Conservation (phyloP, 2,113 vertebrate species). For the Patagioenas fasciata region DNA sequence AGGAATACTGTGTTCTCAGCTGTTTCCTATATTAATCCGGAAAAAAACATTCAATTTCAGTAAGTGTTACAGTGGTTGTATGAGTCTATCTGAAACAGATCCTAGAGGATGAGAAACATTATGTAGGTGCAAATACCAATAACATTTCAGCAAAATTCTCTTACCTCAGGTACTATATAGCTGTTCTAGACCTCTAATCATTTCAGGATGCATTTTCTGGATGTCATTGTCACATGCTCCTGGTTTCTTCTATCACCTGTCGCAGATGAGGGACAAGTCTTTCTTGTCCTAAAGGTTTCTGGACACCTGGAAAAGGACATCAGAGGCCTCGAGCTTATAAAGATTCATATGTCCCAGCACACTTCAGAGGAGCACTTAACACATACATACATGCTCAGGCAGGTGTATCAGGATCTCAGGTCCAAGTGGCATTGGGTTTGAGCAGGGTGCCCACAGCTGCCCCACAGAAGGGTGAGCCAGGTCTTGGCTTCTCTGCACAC, state of each 20-base stretch:
- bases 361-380: not conserved
- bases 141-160: not conserved
- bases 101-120: not conserved
- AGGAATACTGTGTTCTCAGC: not conserved
- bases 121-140: not conserved
- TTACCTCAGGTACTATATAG: not conserved
- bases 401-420: not conserved
- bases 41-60: not conserved
- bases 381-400: not conserved
- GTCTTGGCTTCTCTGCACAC: accelerated
- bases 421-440: not conserved
- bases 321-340: not conserved
- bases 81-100: not conserved
- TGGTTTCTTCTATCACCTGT: not conserved
- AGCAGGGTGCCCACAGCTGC: not conserved
- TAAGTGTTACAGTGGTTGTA: not conserved
- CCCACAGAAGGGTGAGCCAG: accelerated
- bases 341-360: not conserved
- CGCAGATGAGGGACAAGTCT: not conserved
- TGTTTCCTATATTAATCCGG: not conserved
- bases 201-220: not conserved
- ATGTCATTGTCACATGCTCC: not conserved
- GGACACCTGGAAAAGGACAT: not conserved
- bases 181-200: not conserved
- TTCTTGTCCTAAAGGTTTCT: not conserved